A percentile compares a stretch with the other conserved stretches of the same genome.
These are phyloP conservation scores for Colletes collaris DNA, from an alignment of 2,888 invertebrate genomes.

Conservation along the genomic window DNA sequence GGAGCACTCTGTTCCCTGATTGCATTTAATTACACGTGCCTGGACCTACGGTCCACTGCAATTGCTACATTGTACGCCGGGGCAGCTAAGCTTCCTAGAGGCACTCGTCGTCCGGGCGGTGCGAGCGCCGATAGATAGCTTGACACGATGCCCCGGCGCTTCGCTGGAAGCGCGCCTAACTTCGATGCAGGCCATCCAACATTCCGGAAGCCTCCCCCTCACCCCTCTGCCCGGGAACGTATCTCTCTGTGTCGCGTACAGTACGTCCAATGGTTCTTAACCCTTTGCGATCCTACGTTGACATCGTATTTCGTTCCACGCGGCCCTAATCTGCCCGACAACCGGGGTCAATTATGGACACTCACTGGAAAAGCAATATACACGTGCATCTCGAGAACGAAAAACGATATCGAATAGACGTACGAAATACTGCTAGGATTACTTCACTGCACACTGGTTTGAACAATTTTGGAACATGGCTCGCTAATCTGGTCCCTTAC, in stretches of 20 bases:
- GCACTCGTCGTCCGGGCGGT: slow-evolving; percentile 55
- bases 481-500: no score
- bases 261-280: not conserved
- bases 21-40: slow-evolving; percentile 82
- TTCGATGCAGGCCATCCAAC: slow-evolving; percentile 20
- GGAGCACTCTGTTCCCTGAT: slow-evolving; percentile 80
- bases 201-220: slow-evolving; percentile 7
- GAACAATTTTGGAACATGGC: no score
- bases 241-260: slow-evolving; percentile 24
- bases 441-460: no score
- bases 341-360: no score
- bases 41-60: slow-evolving; percentile 73
- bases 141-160: slow-evolving; percentile 28
- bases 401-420: no score
- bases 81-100: slow-evolving; percentile 67
- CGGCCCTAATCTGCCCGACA: no score
- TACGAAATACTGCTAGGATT: no score
- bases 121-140: slow-evolving; percentile 61
- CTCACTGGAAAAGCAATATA: no score
- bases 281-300: no score
- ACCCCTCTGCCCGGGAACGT: slow-evolving; percentile 24
- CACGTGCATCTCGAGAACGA: no score
- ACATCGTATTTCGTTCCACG: no score
- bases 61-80: slow-evolving; percentile 77
- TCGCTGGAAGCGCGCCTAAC: slow-evolving; percentile 42